phyloP scores from a whole-genome alignment of 2,888 invertebrate genomes.

The Spilarctia lutea region DNA sequence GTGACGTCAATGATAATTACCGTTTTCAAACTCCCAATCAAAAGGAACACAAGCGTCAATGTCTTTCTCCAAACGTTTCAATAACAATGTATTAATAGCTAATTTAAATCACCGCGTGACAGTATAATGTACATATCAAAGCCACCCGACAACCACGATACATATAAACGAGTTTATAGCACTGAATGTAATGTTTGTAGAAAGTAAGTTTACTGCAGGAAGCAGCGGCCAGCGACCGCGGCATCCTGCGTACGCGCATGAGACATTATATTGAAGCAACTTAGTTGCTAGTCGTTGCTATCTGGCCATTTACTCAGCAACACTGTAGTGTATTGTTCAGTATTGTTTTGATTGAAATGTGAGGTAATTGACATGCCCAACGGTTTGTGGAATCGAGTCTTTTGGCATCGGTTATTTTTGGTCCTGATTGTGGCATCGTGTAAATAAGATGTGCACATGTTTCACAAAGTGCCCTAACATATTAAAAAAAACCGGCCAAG shows the following conservation, averaged over 20 bases:
- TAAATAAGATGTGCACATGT: background rate
- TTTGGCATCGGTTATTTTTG: background rate
- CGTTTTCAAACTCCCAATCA: no score
- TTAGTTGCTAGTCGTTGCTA: background rate
- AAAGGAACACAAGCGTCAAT: background rate
- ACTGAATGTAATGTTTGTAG: constrained; percentile 13
- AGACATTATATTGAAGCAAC: background rate
- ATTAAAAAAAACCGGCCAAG: no score
- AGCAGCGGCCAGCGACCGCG: constrained; percentile 24
- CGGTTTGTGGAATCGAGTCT: background rate
- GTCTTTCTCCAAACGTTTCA: background rate
- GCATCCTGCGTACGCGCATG: constrained; percentile 25
- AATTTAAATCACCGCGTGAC: background rate
- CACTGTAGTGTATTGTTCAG: background rate
- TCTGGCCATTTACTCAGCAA: background rate
- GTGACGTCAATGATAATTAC: no score
- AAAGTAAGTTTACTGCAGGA: constrained; percentile 28
- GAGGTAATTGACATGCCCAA: background rate
- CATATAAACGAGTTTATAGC: constrained; percentile 11
- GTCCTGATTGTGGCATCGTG: background rate
- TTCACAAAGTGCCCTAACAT: no score
- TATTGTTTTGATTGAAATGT: background rate
- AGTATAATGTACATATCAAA: background rate
- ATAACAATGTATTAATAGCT: background rate
- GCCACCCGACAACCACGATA: constrained; percentile 1